Evolutionary conservation across 2,888 invertebrate genomes (phyloP), one percentile per base, ranked within the genome.

Genomic region (Helobdella robusta): DNA sequence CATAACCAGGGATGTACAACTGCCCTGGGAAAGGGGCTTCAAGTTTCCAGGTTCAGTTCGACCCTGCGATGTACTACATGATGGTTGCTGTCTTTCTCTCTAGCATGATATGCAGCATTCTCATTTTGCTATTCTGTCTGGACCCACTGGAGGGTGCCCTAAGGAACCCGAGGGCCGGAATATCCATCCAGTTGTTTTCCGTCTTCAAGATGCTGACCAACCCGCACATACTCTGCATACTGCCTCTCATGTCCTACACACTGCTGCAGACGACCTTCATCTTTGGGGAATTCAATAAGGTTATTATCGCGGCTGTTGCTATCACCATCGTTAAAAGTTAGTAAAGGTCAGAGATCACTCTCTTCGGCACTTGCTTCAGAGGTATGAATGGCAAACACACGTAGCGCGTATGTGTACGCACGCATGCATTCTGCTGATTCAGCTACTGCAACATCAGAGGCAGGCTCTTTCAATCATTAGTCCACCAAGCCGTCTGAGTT

Each of bases 251-350:
- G 65, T 67, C 74, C 66, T 77, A 75, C 70, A 73, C 73, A 18
- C 69, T 71, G 32, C 70, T 76, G 63, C 71, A 74, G 66, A 70
- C 73, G 64, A 73, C 73, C 62, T 77, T 76, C 67, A 72, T 75
- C 32, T 72, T 74, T 56, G 76, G 75, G 23, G 77, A 77, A 60
- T 72, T 75, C 46, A 72, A 74, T 48, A 75, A 74, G 75, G 77
- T 77, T 71, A 25, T 62, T 23, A n/a, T n/a, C n/a, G n/a, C n/a
- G n/a, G n/a, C n/a, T n/a, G n/a, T n/a, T n/a, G n/a, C n/a, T n/a
- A n/a, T n/a, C n/a, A n/a, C n/a, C n/a, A n/a, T n/a, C n/a, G n/a
- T n/a, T n/a, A n/a, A n/a, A n/a, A n/a, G n/a, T n/a, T n/a, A n/a
- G n/a, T n/a, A n/a, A n/a, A n/a, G n/a, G n/a, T n/a, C n/a, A n/a